phyloP scores from a whole-genome alignment of 2,113 vertebrate genomes.

The Tringa solitaria region DNA sequence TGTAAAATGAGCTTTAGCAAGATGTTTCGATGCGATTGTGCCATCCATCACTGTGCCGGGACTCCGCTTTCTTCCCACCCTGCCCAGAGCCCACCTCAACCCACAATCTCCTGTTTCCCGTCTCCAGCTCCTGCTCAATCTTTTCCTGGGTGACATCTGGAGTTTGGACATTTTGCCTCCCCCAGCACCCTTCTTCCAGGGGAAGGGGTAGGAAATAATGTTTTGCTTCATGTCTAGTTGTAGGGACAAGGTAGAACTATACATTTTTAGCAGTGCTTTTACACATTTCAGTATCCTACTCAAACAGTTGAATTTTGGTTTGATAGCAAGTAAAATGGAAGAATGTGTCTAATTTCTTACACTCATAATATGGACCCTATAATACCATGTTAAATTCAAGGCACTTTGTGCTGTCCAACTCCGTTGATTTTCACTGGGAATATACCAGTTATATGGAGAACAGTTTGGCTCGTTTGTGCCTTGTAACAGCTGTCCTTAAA shows the following conservation, averaged over 20 bases:
- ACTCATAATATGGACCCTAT: not conserved
- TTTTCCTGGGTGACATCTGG: rapidly evolving
- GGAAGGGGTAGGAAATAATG: not conserved
- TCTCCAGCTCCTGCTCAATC: not conserved
- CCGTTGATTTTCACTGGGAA: not conserved
- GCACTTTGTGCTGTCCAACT: not conserved
- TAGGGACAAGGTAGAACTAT: not conserved
- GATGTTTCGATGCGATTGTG: not conserved
- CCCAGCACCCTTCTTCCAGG: no score
- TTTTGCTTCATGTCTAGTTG: not conserved
- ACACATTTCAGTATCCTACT: not conserved
- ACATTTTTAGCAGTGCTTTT: not conserved
- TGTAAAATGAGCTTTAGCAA: not conserved
- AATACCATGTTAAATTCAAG: not conserved
- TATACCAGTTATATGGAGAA: not conserved
- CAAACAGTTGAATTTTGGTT: not conserved
- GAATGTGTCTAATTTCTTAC: not conserved
- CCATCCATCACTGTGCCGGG: not conserved
- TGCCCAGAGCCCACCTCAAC: not conserved
- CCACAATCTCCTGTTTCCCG: not conserved
- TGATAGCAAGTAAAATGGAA: not conserved
- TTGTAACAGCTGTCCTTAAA: not conserved
- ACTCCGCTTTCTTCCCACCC: not conserved
- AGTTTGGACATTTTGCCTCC: not conserved
- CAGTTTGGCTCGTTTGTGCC: not conserved